phyloP scores from a whole-genome alignment of 2,888 invertebrate genomes.

The Alloplasta piceator region DNA sequence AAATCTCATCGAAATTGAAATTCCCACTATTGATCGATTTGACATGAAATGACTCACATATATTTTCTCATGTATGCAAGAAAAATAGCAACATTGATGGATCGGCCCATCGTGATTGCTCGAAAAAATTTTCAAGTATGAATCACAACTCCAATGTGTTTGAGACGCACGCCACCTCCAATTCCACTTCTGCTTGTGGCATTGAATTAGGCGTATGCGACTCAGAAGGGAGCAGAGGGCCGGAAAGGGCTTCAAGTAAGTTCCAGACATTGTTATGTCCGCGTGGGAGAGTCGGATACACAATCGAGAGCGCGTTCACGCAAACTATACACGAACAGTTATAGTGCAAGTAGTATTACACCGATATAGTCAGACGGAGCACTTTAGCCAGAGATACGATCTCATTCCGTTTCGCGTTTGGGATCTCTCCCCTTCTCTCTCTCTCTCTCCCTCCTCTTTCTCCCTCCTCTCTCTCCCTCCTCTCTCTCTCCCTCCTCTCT shows the following conservation, averaged over 20 bases:
- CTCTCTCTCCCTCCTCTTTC: constrained; percentile 23
- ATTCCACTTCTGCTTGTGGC: constrained; percentile 44
- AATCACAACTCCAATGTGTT: neutral
- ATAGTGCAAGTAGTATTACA: constrained; percentile 61
- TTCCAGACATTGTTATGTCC: constrained; percentile 61
- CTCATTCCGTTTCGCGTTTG: constrained; percentile 61
- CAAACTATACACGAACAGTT: constrained; percentile 50
- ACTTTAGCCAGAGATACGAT: constrained; percentile 63
- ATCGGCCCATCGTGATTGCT: too few relatives aligned
- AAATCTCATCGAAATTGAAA: too few relatives aligned
- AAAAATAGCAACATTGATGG: too few relatives aligned
- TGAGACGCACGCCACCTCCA: constrained; percentile 31
- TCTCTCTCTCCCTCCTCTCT: neutral
- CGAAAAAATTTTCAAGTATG: constrained; percentile 11
- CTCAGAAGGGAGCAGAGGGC: neutral
- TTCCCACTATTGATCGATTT: too few relatives aligned
- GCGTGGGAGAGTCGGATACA: constrained; percentile 52
- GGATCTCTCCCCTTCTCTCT: constrained; percentile 3
- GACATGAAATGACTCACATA: too few relatives aligned
- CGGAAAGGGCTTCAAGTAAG: constrained; percentile 46
- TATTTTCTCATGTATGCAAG: too few relatives aligned
- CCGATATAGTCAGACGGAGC: constrained; percentile 61
- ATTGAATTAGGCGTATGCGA: constrained; percentile 53
- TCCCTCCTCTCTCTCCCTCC: constrained; percentile 12
- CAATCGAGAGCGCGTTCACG: constrained; percentile 38